These are phyloP conservation scores for Drosophila putrida DNA, from an alignment of 2,888 invertebrate species.

Conservation along the genomic window DNA sequence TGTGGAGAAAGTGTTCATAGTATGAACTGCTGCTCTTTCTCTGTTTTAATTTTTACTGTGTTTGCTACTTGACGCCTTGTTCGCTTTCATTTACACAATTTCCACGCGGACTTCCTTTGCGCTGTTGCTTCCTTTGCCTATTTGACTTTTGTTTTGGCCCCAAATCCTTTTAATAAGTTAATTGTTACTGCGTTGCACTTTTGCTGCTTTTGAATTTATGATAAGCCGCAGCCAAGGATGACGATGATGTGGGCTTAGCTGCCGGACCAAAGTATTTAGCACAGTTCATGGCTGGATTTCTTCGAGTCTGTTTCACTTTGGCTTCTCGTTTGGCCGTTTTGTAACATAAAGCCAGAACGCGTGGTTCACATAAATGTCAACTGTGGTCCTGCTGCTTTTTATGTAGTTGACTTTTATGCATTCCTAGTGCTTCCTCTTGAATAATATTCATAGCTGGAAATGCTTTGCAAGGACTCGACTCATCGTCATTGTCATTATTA, in stretches of 20 bases:
- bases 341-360: conserved; percentile 45
- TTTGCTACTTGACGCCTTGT: conserved; percentile 38
- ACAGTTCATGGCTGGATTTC: conserved; percentile 39
- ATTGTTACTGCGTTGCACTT: conserved; percentile 79
- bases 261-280: conserved; percentile 48
- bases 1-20: conserved; percentile 14
- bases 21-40: not conserved
- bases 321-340: conserved; percentile 32
- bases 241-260: conserved; percentile 29
- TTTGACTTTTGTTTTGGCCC: conserved; percentile 48
- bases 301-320: conserved; percentile 29
- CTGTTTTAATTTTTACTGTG: conserved; percentile 1
- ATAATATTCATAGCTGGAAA: conserved; percentile 49
- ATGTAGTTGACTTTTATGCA: conserved; percentile 77
- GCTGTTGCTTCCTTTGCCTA: conserved; percentile 30
- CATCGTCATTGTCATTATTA: conserved; percentile 64
- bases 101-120: conserved; percentile 46
- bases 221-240: conserved; percentile 59
- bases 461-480: conserved; percentile 38
- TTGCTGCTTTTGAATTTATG: conserved; percentile 74
- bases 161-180: conserved; percentile 82
- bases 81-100: conserved; percentile 60
- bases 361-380: conserved; percentile 73
- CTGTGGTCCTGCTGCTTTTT: conserved; percentile 70
- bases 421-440: conserved; percentile 68